Conservation (phyloP, 2,888 invertebrate species). For the Argyra leucocephala region DNA sequence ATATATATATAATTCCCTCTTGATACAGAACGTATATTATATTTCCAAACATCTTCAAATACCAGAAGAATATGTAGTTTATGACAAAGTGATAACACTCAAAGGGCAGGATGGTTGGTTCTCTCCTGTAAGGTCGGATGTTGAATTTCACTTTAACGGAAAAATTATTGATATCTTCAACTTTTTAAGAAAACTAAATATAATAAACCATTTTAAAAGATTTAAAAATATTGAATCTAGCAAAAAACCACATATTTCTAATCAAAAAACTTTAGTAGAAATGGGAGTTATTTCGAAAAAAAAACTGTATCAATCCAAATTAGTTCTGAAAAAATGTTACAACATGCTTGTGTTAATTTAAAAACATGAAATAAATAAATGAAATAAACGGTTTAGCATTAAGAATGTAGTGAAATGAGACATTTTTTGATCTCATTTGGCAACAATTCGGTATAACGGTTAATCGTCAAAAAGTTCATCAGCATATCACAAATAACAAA, state of each 20-base stretch:
- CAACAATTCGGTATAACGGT: constrained; percentile 9
- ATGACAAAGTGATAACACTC: too few species aligned
- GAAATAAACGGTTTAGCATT: constrained; percentile 8
- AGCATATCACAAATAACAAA: constrained; percentile 7
- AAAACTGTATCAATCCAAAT: constrained; percentile 9
- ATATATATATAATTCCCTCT: too few species aligned
- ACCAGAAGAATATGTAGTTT: too few species aligned
- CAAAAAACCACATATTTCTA: constrained; percentile 9
- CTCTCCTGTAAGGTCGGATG: too few species aligned
- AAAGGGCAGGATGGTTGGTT: too few species aligned
- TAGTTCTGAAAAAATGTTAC: constrained; percentile 5
- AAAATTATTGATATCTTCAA: too few species aligned
- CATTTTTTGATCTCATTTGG: constrained; percentile 8
- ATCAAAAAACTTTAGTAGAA: constrained; percentile 9
- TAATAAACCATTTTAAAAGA: background rate
- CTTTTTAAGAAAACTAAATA: background rate
- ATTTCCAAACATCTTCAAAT: too few species aligned
- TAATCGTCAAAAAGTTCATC: constrained; percentile 8
- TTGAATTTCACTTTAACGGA: too few species aligned
- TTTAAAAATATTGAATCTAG: constrained; percentile 5
- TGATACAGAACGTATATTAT: too few species aligned
- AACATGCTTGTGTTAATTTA: background rate
- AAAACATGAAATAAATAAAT: too few species aligned
- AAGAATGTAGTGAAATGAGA: constrained; percentile 10
- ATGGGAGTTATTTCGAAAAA: constrained; percentile 6